These are phyloP conservation scores for Dexiosoma caninum DNA, from an alignment of 2,888 invertebrate genomes.

Conservation along the genomic window DNA sequence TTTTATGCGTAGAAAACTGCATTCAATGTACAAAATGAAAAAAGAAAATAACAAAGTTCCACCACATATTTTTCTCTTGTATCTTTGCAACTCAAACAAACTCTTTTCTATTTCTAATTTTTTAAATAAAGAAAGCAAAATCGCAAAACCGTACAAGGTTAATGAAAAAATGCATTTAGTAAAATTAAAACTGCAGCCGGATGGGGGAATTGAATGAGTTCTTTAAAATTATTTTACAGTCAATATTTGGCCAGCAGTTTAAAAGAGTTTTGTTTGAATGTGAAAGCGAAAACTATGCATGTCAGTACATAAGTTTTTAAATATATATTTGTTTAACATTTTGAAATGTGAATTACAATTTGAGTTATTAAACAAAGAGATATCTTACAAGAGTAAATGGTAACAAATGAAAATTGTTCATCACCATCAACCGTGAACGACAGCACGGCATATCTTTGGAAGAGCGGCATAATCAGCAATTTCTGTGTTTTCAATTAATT, in stretches of 20 bases:
- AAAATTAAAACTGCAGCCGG: constrained; percentile 4
- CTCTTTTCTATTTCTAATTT: neutral
- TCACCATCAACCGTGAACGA: no score
- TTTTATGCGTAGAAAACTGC: neutral
- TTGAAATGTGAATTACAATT: no score
- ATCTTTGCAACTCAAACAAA: neutral
- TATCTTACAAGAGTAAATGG: no score
- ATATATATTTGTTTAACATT: neutral
- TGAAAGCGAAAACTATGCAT: constrained; percentile 10
- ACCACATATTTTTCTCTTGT: neutral
- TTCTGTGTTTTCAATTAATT: no score
- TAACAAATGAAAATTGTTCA: no score
- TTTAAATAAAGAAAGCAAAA: neutral
- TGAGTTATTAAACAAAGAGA: neutral
- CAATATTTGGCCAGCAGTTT: constrained; percentile 14
- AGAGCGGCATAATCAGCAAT: no score
- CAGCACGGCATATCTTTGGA: no score
- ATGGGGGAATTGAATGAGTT: neutral
- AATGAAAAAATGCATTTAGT: constrained; percentile 32
- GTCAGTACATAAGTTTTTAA: neutral
- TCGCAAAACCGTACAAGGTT: constrained; percentile 13
- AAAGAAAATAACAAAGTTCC: neutral
- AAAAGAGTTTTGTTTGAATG: neutral
- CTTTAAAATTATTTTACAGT: neutral
- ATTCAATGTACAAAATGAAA: neutral